Evolutionary conservation across 2,888 invertebrate species (phyloP).

Genomic region (Pardosa pseudoannulata): DNA sequence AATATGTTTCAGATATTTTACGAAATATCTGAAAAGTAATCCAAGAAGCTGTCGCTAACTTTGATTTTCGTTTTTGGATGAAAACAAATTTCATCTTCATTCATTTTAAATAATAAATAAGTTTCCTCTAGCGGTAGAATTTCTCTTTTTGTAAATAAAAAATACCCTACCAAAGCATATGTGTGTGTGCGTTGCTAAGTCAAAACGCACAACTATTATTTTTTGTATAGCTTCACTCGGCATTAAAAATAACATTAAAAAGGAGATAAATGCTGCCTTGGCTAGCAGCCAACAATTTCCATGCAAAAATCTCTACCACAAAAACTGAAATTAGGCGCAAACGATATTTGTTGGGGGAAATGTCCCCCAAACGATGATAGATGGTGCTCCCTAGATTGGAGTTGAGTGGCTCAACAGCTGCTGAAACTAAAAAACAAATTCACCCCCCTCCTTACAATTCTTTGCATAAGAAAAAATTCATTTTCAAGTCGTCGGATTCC

Average conservation of each 20-base stretch:
- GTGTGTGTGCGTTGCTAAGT: neutral
- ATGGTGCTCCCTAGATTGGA: conserved; percentile 42
- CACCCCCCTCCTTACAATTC: conserved; percentile 2
- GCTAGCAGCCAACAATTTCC: conserved; percentile 1
- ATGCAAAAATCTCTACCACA: conserved; percentile 48
- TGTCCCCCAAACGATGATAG: conserved; percentile 50
- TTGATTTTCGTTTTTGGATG: too few species aligned
- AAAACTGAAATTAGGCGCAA: conserved; percentile 60
- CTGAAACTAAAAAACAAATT: conserved; percentile 33
- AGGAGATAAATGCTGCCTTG: conserved; percentile 10
- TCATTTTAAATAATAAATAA: neutral
- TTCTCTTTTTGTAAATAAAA: neutral
- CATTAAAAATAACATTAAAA: neutral
- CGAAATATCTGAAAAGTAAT: too few species aligned
- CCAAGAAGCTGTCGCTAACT: too few species aligned
- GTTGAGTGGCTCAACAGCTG: conserved; percentile 59
- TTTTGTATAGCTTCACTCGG: neutral
- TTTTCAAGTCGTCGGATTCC: conserved; percentile 47
- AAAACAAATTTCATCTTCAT: neutral
- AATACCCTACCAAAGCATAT: neutral
- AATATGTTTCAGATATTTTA: too few species aligned
- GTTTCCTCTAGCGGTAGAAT: neutral
- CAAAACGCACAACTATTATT: neutral
- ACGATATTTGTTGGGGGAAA: conserved; percentile 42
- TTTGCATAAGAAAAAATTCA: conserved; percentile 45